Conservation (phyloP, 2,113 vertebrate genomes). For the Callipepla californica region DNA sequence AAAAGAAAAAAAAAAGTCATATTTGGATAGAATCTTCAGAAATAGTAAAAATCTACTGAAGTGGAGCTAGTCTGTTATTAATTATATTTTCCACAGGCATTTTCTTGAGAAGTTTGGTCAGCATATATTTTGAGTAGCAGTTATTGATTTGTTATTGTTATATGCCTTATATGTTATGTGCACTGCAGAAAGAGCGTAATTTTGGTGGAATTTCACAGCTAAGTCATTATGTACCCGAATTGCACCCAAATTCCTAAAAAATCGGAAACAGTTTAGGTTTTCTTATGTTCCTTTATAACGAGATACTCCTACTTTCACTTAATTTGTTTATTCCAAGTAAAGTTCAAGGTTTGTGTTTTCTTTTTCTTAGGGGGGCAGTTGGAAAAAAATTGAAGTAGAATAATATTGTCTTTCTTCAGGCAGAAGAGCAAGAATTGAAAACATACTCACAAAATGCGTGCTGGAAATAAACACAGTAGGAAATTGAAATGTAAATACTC, state of each 20-base stretch:
- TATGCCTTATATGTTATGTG: not conserved
- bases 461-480: not conserved
- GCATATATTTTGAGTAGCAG: not conserved
- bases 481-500: not conserved
- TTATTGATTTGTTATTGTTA: not conserved
- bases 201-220: not conserved
- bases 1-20: not conserved
- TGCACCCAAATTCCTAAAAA: not conserved
- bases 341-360: not conserved
- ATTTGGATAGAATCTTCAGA: not conserved
- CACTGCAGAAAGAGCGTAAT: not conserved
- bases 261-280: not conserved
- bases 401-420: not conserved
- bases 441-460: not conserved
- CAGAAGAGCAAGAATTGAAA: not conserved
- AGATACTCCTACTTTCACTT: not conserved
- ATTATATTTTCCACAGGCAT: not conserved
- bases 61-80: not conserved
- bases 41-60: not conserved
- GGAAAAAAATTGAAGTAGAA: not conserved
- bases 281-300: no score
- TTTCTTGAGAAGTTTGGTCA: not conserved
- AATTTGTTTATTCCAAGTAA: not conserved
- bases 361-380: no score
- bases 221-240: not conserved